Evolutionary conservation across 2,113 vertebrate genomes (phyloP), one percentile per base, ranked within the genome.

Genomic region (Pteruthius melanotis): DNA sequence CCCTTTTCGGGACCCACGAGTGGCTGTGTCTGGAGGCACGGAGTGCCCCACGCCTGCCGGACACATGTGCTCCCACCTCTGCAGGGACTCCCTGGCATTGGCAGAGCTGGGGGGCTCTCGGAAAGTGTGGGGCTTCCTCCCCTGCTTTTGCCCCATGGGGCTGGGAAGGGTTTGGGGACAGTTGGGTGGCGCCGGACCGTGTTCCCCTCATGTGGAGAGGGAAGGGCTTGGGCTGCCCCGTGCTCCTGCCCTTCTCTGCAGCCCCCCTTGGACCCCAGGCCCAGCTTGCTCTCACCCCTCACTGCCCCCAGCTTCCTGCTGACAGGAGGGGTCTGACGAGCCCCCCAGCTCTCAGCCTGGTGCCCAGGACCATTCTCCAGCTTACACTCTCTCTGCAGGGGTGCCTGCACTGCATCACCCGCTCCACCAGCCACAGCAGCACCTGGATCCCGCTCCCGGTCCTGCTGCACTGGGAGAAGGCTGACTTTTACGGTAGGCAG

Each of bases 251-350:
- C 7, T 76, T 42, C 19, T 20, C 15, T 78, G 37, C 40, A 53
- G n/a, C 21, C 14, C 40, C 5, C 3, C 33, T 68, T 12, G 6
- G 13, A 13, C 11, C 19, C 24, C 7, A 2, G 47, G 42, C 82
- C 33, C 4, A 1, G 17, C 21, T 87, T 1, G 2, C 31, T 56
- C 9, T 65, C 7, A 19, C 18, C 22, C n/a, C 10, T 31, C 1
- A 2, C 18, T 66, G 45, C 0, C 0, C 27, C 33, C 64, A 39
- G 49, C 37, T 69, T 59, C n/a, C 33, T 31, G 4, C 20, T 33
- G 31, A 27, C n/a, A 20, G 7, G 9, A 16, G 9, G 19, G n/a
- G 35, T 13, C 7, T 56, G 39, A 28, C 0, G 3, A 77, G 42
- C 3, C 11, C 54, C 9, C 30, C 0, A 6, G 42, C 50, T 78